Base-by-base conservation (phyloP, 2,888 invertebrate species). In the Clostera curtula region DNA sequence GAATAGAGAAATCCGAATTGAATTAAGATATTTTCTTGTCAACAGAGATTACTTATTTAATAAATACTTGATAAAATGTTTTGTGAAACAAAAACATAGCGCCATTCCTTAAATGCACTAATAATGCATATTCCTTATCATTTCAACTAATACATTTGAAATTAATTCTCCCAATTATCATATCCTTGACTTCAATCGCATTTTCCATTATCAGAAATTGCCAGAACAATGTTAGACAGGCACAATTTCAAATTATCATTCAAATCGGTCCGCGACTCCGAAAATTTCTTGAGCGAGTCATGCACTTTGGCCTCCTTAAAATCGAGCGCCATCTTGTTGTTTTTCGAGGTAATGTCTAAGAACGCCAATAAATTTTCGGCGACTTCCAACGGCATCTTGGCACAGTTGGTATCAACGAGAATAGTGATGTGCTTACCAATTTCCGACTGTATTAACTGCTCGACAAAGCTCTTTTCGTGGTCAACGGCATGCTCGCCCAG, bases 281-380 rank as follows among this genome's bases (percentile, higher is more conserved):
- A 43, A 21, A 82, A 64, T 38, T 74, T 77, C 34, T 57, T 53
- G 34, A 83, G 43, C 5, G 66, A 50, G 6, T 70, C 69, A 5
- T 67, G 58, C 1, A 80, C 68, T 10, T 68, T 72, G 0, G 69
- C 61, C 3, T 70, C 58, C 25, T 64, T 73, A 31, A 72, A 82
- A 33, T 79, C 77, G 1, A 49, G 40, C 1, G 67, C 68, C 1
- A 80, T 25, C 16, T 62, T 43, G 13, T 67, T 62, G 11, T 64
- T 67, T 37, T 80, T 82, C 3, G 73, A 58, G 1, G 86, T 74
- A 4, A 80, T 69, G 22, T 82, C 73, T 1, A 85, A 50, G 24
- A 87, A 75, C 1, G 85, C 75, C 1, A 85, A 36, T 3, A 86
- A 54, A 49, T 87, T 87, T 41, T 82, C 76, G 0, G 85, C 71